Percentiles rank a stretch among this genome's conserved stretches.
These are phyloP conservation scores for Zaprionus tsacasi DNA, from an alignment of 1,140 invertebrate genomes.

Conservation along the genomic window DNA sequence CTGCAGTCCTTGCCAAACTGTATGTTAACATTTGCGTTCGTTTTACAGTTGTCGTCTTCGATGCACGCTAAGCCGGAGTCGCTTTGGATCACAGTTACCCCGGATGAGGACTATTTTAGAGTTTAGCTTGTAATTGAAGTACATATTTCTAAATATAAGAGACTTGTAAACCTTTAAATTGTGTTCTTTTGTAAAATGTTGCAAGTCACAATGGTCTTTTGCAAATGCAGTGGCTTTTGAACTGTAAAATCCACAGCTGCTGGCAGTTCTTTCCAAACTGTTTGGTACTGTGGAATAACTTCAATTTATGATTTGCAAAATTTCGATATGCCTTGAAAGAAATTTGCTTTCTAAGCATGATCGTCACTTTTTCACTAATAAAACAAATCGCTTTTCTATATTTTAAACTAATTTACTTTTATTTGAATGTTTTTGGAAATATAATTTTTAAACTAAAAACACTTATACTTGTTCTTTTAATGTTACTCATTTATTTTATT, in stretches of 20 bases:
- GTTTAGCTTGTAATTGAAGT: constrained; percentile 52
- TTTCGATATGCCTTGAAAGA: too few species aligned
- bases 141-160: constrained; percentile 44
- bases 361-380: neutral
- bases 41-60: constrained; percentile 88
- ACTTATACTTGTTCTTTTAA: constrained; percentile 74
- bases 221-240: neutral
- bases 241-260: neutral
- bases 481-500: constrained; percentile 46
- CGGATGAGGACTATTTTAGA: constrained; percentile 25
- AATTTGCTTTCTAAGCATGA: too few species aligned
- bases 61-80: constrained; percentile 85
- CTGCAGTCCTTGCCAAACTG: constrained; percentile 54
- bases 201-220: neutral
- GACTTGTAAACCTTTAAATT: constrained; percentile 9
- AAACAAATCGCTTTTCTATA: constrained; percentile 48
- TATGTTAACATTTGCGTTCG: constrained; percentile 33
- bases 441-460: constrained; percentile 82
- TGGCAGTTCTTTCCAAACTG: neutral
- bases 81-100: neutral
- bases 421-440: constrained; percentile 81
- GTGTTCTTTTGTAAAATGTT: neutral
- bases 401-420: constrained; percentile 80
- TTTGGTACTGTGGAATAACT: neutral
- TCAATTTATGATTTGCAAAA: neutral